Conservation (phyloP, 2,888 invertebrate species). For the Prosapia bicincta region DNA sequence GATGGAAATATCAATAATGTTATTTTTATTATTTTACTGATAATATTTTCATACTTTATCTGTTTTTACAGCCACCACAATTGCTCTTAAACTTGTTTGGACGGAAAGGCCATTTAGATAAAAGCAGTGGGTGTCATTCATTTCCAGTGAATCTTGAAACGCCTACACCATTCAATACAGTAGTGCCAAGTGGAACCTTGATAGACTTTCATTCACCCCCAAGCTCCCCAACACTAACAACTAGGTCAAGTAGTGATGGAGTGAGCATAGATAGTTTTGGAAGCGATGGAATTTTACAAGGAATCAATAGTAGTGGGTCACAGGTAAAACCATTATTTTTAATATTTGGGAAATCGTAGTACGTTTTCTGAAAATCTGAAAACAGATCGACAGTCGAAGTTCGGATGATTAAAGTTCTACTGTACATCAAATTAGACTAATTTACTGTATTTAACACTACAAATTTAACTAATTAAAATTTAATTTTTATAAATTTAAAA, state of each 20-base stretch:
- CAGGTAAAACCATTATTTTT: slow-evolving; percentile 11
- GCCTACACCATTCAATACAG: slow-evolving; percentile 43
- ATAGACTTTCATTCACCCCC: slow-evolving; percentile 71
- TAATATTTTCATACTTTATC: not conserved
- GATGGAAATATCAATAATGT: too few relatives aligned
- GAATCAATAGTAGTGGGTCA: slow-evolving; percentile 15
- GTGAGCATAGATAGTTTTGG: slow-evolving; percentile 73
- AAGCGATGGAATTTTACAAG: slow-evolving; percentile 60
- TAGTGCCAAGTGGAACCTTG: slow-evolving; percentile 54
- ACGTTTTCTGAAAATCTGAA: too few relatives aligned
- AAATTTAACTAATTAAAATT: too few relatives aligned
- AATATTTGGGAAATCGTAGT: too few relatives aligned
- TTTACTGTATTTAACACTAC: too few relatives aligned
- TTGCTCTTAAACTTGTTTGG: slow-evolving; percentile 44
- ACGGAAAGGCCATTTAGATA: slow-evolving; percentile 13
- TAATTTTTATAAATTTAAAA: too few relatives aligned
- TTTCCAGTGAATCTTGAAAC: slow-evolving; percentile 3
- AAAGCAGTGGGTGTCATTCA: not conserved
- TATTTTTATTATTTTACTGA: too few relatives aligned
- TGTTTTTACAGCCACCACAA: slow-evolving; percentile 44
- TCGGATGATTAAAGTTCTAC: too few relatives aligned
- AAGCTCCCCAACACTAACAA: slow-evolving; percentile 70
- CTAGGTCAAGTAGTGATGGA: slow-evolving; percentile 70
- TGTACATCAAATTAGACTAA: too few relatives aligned
- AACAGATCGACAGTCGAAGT: too few relatives aligned